Evolutionary conservation across 2,113 vertebrate genomes (phyloP).

Genomic region (Eidolon helvum): DNA sequence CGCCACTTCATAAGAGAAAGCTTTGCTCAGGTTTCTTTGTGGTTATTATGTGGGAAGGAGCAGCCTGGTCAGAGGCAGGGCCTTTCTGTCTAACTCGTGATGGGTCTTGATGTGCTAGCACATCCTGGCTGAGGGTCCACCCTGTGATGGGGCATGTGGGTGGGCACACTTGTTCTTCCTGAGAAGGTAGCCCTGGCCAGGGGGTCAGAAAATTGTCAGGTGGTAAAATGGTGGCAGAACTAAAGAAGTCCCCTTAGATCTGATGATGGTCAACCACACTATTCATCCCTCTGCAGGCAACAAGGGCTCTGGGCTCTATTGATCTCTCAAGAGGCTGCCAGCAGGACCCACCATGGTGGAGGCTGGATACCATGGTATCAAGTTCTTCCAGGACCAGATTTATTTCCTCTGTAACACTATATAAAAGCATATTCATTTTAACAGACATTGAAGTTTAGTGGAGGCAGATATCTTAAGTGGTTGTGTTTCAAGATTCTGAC

Average conservation of each 20-base stretch:
- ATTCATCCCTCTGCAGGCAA: background rate
- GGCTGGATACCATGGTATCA: background rate
- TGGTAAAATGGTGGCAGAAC: constrained; percentile 75
- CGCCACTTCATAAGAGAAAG: constrained; percentile 26
- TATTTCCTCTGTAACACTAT: constrained; percentile 38
- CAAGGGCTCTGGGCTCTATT: background rate
- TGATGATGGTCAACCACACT: constrained; percentile 36
- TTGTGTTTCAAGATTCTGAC: constrained; percentile 46
- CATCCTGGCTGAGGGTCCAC: background rate
- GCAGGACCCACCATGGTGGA: background rate
- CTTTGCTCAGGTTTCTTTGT: background rate
- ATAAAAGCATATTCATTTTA: constrained; percentile 65
- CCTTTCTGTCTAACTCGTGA: background rate
- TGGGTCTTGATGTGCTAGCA: background rate
- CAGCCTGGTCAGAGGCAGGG: background rate
- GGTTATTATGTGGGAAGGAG: constrained; percentile 9
- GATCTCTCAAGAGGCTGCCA: background rate
- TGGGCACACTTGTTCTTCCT: background rate
- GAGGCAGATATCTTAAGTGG: constrained; percentile 59
- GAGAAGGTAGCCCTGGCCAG: constrained; percentile 57
- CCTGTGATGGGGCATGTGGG: too few relatives aligned
- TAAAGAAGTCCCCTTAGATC: constrained; percentile 66
- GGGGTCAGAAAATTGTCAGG: constrained; percentile 75
- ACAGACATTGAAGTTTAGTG: constrained; percentile 71
- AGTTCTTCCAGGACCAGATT: constrained; percentile 37